Evolutionary conservation across 92 coral and sea anemone genomes (phyloP).

Genomic region (Bergia sp.): DNA sequence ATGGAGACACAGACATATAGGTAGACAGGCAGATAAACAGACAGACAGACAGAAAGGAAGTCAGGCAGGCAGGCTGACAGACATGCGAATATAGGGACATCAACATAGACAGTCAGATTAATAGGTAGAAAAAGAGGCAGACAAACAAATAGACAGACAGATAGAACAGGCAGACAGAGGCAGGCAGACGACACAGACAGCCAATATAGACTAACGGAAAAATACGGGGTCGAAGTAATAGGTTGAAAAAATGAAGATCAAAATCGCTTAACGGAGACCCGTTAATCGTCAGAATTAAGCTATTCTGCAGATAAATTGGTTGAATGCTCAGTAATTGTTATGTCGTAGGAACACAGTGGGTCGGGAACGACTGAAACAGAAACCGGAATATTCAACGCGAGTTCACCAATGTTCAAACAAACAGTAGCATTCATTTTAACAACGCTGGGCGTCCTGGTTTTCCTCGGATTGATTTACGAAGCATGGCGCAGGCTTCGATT

Average conservation of each 20-base stretch:
- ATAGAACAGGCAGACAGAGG: background rate
- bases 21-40: background rate
- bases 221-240: background rate
- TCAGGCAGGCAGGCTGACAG: background rate
- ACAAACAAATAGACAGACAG: background rate
- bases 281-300: background rate
- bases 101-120: background rate
- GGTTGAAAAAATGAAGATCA: background rate
- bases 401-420: background rate
- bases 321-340: background rate
- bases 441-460: background rate
- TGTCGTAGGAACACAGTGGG: constrained; percentile 32
- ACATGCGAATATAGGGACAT: no score
- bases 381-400: constrained; percentile 19
- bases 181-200: no score
- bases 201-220: background rate
- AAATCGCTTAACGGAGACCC: no score
- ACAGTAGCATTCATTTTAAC: background rate
- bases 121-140: background rate
- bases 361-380: background rate
- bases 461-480: constrained; percentile 29
- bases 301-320: background rate
- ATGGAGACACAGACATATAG: no score
- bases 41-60: background rate
- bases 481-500: background rate